Evolutionary conservation across 2,113 vertebrate species (phyloP), one percentile per base, ranked within the genome.

Genomic region (Podilymbus podiceps): DNA sequence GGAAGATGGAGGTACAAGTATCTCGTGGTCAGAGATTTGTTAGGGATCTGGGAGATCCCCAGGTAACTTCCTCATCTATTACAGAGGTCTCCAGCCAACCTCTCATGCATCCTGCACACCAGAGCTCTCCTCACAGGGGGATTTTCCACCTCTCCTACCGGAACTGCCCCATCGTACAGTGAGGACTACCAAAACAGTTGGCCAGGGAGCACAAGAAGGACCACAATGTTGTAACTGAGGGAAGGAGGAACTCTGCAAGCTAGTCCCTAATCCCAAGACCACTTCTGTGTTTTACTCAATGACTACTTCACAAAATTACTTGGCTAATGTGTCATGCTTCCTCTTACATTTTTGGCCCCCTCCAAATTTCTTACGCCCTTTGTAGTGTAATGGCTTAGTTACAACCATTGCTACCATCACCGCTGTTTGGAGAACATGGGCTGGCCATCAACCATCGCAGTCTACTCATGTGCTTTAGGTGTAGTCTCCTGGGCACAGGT

Each of bases 221-320:
- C 52, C 76, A 80, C 21, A 33, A 2, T 5, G 52, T 1, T 38
- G 9, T 22, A 40, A 52, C 46, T 8, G 49, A 91, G 49, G 23
- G 73, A 86, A 93, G 93, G 23, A 94, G 80, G 66, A 97, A 92
- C 69, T 75, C 44, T 3, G 2, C 58, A 85, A 60, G 30, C 44
- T 20, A 9, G 22, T 87, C 66, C 15, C 53, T 68, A 72, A 91
- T 44, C 56, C 77, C 60, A 89, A 89, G 4, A 60, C 28, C 6
- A 3, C 84, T 93, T 94, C 89, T 96, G 74, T 69, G 85, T 91
- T 96, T 89, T 85, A 86, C 35, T 38, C 8, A 91, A 60, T 12
- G 49, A 72, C 60, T 47, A 5, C 63, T 92, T 84, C 89, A 89
- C 8, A 19, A 85, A 93, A 91, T 35, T 77, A 24, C 52, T 49